Evolutionary conservation across 2,113 vertebrate genomes (phyloP).

Genomic region (Coreoperca whiteheadi): DNA sequence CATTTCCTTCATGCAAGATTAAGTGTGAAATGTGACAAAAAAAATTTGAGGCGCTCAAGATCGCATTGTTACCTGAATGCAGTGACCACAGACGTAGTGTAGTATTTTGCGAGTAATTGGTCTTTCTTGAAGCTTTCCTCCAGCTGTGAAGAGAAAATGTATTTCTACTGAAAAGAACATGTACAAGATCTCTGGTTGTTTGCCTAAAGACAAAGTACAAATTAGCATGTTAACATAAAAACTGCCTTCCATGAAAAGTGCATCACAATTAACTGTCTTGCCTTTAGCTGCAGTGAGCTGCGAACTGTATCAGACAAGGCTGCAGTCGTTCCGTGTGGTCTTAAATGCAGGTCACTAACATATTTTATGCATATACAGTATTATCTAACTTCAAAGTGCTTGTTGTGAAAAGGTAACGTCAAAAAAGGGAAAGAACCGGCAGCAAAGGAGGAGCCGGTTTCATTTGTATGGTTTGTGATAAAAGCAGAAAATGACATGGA

Average conservation of each 20-base stretch:
- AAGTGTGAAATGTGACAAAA: neutral
- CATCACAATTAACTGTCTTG: conserved; percentile 41
- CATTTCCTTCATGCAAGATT: conserved; percentile 10
- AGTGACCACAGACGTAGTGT: conserved; percentile 77
- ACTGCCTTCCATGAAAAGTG: conserved; percentile 13
- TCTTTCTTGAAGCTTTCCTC: conserved; percentile 68
- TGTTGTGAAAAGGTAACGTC: neutral
- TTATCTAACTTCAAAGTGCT: conserved; percentile 5
- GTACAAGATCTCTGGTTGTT: conserved; percentile 28
- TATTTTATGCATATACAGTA: neutral
- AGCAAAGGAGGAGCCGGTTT: neutral
- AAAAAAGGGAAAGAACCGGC: neutral
- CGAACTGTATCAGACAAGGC: conserved; percentile 18
- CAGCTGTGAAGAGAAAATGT: conserved; percentile 71
- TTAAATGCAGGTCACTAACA: neutral
- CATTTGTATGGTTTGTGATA: neutral
- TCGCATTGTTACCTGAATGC: conserved; percentile 81
- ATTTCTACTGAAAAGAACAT: conserved; percentile 34
- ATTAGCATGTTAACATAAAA: conserved; percentile 52
- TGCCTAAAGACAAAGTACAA: conserved; percentile 40
- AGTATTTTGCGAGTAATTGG: conserved; percentile 75
- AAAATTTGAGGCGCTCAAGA: neutral
- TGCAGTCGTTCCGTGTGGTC: neutral
- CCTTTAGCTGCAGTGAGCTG: conserved; percentile 36
- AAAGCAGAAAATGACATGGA: conserved; percentile 1